A percentile compares a stretch with the other conserved stretches of the same genome.
Conservation (phyloP, 2,888 invertebrate species). For the Therioaphis trifolii region DNA sequence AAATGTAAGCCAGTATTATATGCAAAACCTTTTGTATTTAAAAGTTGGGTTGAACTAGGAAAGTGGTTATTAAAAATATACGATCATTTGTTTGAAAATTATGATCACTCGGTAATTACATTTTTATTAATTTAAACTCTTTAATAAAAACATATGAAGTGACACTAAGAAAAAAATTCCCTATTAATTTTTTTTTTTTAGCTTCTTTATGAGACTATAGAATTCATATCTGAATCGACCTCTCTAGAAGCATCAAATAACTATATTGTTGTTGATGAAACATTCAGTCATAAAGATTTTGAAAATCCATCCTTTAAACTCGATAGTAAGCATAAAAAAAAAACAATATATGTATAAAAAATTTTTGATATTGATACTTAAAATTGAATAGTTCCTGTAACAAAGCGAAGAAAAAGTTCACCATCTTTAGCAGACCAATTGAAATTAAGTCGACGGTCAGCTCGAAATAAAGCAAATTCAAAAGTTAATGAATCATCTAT, state of each 20-base stretch:
- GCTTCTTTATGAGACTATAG: slow-evolving; percentile 48
- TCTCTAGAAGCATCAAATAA: not conserved
- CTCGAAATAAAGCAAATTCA: slow-evolving; percentile 70
- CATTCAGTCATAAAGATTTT: not conserved
- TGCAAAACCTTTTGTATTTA: slow-evolving; percentile 51
- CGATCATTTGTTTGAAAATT: slow-evolving; percentile 55
- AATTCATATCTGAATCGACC: slow-evolving; percentile 22
- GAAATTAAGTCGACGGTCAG: slow-evolving; percentile 78
- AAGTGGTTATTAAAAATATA: slow-evolving; percentile 63
- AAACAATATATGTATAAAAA: not conserved
- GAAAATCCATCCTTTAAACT: slow-evolving; percentile 37
- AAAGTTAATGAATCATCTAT: slow-evolving; percentile 70
- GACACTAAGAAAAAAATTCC: not conserved
- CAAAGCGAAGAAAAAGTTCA: slow-evolving; percentile 78
- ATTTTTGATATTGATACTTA: not conserved
- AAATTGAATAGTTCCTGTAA: slow-evolving; percentile 32
- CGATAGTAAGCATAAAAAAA: slow-evolving; percentile 15
- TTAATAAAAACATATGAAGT: not conserved
- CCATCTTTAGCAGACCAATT: slow-evolving; percentile 73
- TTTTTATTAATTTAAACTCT: not conserved
- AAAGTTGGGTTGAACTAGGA: slow-evolving; percentile 59
- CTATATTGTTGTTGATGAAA: slow-evolving; percentile 28
- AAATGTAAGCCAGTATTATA: slow-evolving; percentile 26
- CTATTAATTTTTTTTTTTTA: slow-evolving; percentile 17
- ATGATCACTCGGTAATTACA: slow-evolving; percentile 58